Conservation (phyloP, 2,888 invertebrate species). For the Micoletzkya japonica region DNA sequence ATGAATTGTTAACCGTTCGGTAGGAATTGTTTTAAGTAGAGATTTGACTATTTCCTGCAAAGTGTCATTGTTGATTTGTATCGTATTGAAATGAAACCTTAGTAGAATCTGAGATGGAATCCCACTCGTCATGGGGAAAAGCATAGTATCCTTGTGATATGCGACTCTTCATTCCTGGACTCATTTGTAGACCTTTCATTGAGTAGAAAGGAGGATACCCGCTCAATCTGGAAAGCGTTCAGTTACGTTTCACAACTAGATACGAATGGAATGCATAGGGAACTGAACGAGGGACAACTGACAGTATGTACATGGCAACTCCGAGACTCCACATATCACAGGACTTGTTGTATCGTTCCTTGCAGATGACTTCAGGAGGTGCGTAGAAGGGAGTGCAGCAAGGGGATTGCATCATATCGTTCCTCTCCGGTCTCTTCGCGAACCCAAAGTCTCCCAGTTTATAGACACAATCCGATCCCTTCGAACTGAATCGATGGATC, state of each 20-base stretch:
- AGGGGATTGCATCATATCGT: constrained; percentile 89
- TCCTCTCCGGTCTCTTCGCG: constrained; percentile 83
- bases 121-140: constrained; percentile 94
- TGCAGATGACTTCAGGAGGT: constrained; percentile 85
- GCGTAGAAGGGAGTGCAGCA: constrained; percentile 99
- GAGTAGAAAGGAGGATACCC: constrained; percentile 99
- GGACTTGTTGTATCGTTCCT: constrained; percentile 96
- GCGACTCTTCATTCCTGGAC: constrained; percentile 96
- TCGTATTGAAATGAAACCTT: no score
- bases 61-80: no score
- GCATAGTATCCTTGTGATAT: constrained; percentile 94
- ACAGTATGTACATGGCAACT: constrained; percentile 97
- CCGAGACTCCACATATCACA: constrained; percentile 99
- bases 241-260: no score
- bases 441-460: constrained; percentile 99
- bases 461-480: constrained; percentile 78
- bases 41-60: constrained; percentile 27
- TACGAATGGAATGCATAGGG: neutral
- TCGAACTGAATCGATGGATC: constrained; percentile 39
- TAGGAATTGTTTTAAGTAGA: constrained; percentile 57
- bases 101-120: constrained; percentile 85
- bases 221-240: constrained; percentile 73
- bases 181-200: constrained; percentile 86
- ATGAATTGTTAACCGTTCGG: constrained; percentile 55
- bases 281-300: constrained; percentile 65